These are phyloP conservation scores for Anarrhichthys ocellatus DNA, from an alignment of 2,113 vertebrate species.

Conservation along the genomic window DNA sequence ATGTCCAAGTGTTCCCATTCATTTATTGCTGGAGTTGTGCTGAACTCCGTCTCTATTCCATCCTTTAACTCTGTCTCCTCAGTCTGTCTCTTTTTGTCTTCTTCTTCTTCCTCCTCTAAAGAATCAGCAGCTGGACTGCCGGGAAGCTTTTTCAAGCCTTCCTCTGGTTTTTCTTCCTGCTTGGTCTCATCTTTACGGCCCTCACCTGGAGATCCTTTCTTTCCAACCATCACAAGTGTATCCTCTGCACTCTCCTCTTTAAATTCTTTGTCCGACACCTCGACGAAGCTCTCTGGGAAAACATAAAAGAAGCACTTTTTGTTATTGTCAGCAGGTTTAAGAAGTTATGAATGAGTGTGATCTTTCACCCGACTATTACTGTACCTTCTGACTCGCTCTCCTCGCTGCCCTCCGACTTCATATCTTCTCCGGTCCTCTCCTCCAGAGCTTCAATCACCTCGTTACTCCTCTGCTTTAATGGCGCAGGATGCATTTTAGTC, in stretches of 20 bases:
- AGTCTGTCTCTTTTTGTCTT: conserved; percentile 30
- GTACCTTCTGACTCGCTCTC: conserved; percentile 91
- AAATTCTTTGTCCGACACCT: conserved; percentile 78
- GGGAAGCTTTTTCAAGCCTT: not conserved
- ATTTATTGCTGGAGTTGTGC: conserved; percentile 47
- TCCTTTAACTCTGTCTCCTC: conserved; percentile 36
- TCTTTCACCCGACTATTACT: not conserved
- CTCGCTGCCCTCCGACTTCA: conserved; percentile 79
- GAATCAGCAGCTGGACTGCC: conserved; percentile 15
- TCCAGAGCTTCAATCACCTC: not conserved
- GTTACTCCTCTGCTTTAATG: conserved; percentile 13
- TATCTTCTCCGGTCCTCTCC: conserved; percentile 15
- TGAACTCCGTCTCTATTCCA: conserved; percentile 18
- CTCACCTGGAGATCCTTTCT: conserved; percentile 14
- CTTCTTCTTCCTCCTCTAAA: not conserved
- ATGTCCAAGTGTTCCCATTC: conserved; percentile 90
- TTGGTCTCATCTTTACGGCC: not conserved
- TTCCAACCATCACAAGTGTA: not conserved
- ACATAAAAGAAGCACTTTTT: not conserved
- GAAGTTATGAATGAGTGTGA: not conserved
- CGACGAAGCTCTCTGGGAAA: conserved; percentile 80
- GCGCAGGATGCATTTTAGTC: not conserved
- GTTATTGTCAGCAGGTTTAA: not conserved
- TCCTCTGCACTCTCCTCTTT: conserved; percentile 40
- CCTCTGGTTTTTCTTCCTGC: not conserved